These are phyloP conservation scores for Gobius niger DNA, from an alignment of 2,113 vertebrate species.

Conservation along the genomic window DNA sequence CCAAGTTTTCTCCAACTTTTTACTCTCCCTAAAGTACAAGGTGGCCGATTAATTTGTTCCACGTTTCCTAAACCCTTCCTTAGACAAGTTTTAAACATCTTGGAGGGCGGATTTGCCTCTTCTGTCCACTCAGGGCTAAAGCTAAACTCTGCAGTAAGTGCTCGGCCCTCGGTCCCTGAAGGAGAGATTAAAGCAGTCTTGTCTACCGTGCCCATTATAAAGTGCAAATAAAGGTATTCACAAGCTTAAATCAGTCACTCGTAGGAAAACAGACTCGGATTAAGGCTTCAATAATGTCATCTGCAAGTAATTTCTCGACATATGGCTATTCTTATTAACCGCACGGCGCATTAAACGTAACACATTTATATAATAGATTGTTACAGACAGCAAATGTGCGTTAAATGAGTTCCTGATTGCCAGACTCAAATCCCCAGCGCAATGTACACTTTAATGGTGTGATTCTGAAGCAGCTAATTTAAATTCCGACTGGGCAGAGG, in stretches of 20 bases:
- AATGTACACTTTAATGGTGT: slow-evolving; percentile 18
- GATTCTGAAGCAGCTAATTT: slow-evolving; percentile 32
- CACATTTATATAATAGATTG: background rate
- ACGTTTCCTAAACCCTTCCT: background rate
- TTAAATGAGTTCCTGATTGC: slow-evolving; percentile 42
- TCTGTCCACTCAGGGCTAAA: slow-evolving; percentile 7
- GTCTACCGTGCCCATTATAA: slow-evolving; percentile 7
- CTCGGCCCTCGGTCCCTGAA: background rate
- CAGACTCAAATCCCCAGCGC: slow-evolving; percentile 29
- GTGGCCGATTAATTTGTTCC: background rate
- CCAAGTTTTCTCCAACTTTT: too few species aligned
- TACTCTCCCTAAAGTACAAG: background rate
- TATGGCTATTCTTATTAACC: slow-evolving; percentile 17
- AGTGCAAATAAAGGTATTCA: slow-evolving; percentile 16
- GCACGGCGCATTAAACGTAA: slow-evolving; percentile 20
- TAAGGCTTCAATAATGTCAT: background rate
- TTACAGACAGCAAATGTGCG: slow-evolving; percentile 12
- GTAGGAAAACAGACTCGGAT: slow-evolving; percentile 7
- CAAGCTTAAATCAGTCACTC: background rate
- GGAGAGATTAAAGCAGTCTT: slow-evolving; percentile 4
- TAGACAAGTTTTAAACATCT: background rate
- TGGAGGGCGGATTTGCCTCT: slow-evolving; percentile 1
- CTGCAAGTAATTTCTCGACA: slow-evolving; percentile 19
- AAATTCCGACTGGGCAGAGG: slow-evolving; percentile 37
- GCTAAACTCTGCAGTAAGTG: background rate